Percentiles rank a stretch among this genome's conserved stretches.
Evolutionary conservation across 1,140 invertebrate genomes (phyloP).

Genomic region (Ceratoteleas bidentatus): DNA sequence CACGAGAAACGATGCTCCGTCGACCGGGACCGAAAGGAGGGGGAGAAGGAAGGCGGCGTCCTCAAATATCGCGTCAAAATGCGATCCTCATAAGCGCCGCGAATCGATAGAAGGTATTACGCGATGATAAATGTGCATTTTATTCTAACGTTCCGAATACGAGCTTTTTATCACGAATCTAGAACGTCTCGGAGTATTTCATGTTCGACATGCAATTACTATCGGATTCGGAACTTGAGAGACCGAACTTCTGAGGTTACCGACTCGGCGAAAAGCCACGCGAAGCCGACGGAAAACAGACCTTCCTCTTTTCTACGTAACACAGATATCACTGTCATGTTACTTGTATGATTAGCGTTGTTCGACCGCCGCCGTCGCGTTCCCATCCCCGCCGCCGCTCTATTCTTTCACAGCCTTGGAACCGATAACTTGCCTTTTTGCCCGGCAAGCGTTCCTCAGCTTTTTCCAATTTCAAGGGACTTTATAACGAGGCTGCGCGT

Average conservation of each 20-base stretch:
- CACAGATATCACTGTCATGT: conserved; percentile 60
- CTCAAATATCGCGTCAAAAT: conserved; percentile 15
- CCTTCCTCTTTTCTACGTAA: conserved; percentile 30
- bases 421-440: neutral
- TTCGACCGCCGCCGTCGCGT: neutral
- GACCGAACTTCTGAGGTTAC: conserved; percentile 52
- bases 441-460: conserved; percentile 43
- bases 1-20: too few species aligned
- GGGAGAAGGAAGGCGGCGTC: too few species aligned
- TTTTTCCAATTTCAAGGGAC: conserved; percentile 59
- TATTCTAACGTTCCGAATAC: conserved; percentile 58
- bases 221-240: conserved; percentile 53
- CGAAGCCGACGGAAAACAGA: conserved; percentile 30
- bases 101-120: conserved; percentile 63
- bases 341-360: conserved; percentile 63
- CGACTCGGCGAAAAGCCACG: conserved; percentile 45
- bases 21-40: too few species aligned
- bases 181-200: conserved; percentile 61
- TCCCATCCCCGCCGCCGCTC: neutral
- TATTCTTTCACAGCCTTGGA: too few species aligned
- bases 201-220: conserved; percentile 66
- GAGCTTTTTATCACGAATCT: conserved; percentile 66
- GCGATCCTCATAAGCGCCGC: conserved; percentile 46
- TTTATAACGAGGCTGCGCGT: conserved; percentile 52
- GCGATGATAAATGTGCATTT: conserved; percentile 65